Evolutionary conservation across 2,113 vertebrate genomes (phyloP), one percentile per base, ranked within the genome.

Genomic region (Paradisaea rubra): DNA sequence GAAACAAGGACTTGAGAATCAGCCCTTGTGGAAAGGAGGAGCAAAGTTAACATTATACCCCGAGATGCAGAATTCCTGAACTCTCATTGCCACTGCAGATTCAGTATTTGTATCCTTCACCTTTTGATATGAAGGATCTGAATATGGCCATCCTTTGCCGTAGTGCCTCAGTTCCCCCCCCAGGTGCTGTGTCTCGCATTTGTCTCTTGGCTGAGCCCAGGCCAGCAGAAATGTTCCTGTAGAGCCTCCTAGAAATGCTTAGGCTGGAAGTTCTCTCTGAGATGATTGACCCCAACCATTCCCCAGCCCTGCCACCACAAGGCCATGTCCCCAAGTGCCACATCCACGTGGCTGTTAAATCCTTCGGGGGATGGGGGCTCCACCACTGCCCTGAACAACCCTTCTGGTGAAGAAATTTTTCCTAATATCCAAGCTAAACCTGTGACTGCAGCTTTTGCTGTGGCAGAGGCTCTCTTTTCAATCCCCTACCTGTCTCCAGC

Each of bases 181-280:
- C 16, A 37, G 20, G 3, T 42, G 9, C 30, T 89, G 23, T 10
- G 13, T 31, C 23, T n/a, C 2, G 0, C 7, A 0, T 0, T 1
- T 19, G 30, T 16, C 31, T 56, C 39, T 63, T 70, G 35, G 17
- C 15, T 39, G 44, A 54, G 5, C 30, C 19, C 22, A 63, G 71
- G 7, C 3, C 50, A 59, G 11, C 2, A 78, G 52, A 42, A 84
- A 27, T 13, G 6, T 12, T 33, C 5, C 24, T 25, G 15, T 3
- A 50, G 72, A 81, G 2, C 25, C 28, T 65, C 37, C 15, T 11
- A 14, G 30, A 60, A 89, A 53, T 18, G 4, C 5, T 52, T 44
- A 52, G 5, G 2, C 30, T 53, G 30, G 33, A 53, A 81, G 68
- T 27, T 17, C 28, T 44, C 23, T 12, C 30, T 35, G n/a, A 14